Evolutionary conservation across 1,140 invertebrate genomes (phyloP).

Genomic region (Drosophila setifemur): DNA sequence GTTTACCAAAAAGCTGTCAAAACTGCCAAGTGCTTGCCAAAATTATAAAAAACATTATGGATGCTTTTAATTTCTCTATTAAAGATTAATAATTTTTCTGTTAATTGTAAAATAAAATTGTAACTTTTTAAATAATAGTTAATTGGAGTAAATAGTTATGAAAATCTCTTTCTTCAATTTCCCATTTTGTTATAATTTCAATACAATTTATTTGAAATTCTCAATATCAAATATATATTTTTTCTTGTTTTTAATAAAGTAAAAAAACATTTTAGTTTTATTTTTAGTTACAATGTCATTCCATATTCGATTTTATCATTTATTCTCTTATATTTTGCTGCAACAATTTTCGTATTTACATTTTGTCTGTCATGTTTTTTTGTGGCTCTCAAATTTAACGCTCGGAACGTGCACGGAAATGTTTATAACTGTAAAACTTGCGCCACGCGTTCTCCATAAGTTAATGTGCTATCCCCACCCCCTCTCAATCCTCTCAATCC

Average conservation of each 20-base stretch:
- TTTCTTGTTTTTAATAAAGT: no score
- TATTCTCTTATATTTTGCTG: neutral
- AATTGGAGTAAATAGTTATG: no score
- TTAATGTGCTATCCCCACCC: conserved; percentile 10
- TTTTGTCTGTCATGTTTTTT: conserved; percentile 10
- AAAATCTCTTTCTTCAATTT: no score
- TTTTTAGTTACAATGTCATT: no score
- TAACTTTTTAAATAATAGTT: no score
- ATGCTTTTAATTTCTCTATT: neutral
- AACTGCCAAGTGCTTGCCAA: neutral
- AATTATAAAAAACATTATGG: neutral
- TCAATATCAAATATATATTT: no score
- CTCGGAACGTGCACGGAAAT: conserved; percentile 66
- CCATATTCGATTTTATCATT: neutral
- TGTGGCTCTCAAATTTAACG: conserved; percentile 52
- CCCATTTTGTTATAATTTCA: no score
- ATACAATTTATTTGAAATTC: no score
- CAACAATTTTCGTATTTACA: conserved; percentile 18
- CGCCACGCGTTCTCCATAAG: conserved; percentile 64
- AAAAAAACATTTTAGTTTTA: no score
- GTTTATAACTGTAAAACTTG: conserved; percentile 65
- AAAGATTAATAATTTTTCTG: neutral
- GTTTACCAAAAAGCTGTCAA: neutral
- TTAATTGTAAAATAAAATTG: no score
- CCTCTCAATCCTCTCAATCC: neutral